A percentile compares a stretch with the other conserved stretches of the same genome.
Conservation (phyloP, 1,140 invertebrate genomes). For the Trichoplusia ni region DNA sequence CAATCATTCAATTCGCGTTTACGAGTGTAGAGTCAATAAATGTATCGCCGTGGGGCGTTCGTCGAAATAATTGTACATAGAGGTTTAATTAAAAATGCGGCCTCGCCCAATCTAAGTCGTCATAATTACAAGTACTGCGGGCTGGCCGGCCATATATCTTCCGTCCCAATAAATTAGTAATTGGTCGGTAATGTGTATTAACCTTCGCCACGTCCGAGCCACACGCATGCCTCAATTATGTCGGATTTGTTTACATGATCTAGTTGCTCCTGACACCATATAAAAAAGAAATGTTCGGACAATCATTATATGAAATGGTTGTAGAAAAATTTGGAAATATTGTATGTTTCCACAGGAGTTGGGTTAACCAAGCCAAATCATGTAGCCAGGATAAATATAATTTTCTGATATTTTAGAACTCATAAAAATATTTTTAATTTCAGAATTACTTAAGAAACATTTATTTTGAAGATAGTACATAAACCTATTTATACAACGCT, state of each 20-base stretch:
- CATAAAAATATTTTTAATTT: too few relatives aligned
- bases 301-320: too few relatives aligned
- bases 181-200: slow-evolving; percentile 17
- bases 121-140: slow-evolving; percentile 23
- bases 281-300: too few relatives aligned
- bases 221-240: not conserved
- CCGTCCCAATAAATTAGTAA: slow-evolving; percentile 16
- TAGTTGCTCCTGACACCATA: not conserved
- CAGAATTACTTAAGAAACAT: too few relatives aligned
- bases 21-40: not conserved
- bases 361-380: too few relatives aligned
- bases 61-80: slow-evolving; percentile 35
- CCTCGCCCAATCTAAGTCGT: slow-evolving; percentile 38
- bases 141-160: slow-evolving; percentile 30
- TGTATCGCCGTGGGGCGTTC: slow-evolving; percentile 14
- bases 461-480: too few relatives aligned
- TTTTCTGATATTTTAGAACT: too few relatives aligned
- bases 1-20: slow-evolving; percentile 1
- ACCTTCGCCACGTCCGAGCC: slow-evolving; percentile 24
- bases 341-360: too few relatives aligned
- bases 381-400: too few relatives aligned
- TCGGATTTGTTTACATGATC: not conserved
- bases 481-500: too few relatives aligned
- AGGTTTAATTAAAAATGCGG: slow-evolving; percentile 41
- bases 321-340: too few relatives aligned